Conservation (phyloP, 2,797 vertebrate genomes). For the Falco berigora region DNA sequence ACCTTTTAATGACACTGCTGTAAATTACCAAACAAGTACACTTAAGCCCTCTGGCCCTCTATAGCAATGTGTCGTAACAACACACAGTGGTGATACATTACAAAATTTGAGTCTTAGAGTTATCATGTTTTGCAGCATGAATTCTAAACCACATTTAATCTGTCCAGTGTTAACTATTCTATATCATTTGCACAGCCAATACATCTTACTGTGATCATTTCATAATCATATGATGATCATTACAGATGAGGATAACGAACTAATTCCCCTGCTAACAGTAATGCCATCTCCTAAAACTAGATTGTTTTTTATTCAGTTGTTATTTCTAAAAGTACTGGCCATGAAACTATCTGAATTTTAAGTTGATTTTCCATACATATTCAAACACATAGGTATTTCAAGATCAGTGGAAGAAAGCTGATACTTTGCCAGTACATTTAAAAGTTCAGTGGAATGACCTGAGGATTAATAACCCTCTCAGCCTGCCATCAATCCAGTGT, state of each 20-base stretch:
- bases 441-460: background rate
- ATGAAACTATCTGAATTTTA: background rate
- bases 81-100: accelerated
- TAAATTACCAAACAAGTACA: background rate
- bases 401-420: background rate
- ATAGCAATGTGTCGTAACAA: background rate
- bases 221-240: background rate
- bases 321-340: background rate
- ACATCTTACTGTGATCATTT: background rate
- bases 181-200: background rate
- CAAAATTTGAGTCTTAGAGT: background rate
- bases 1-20: background rate
- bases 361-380: background rate
- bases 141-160: background rate
- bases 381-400: background rate
- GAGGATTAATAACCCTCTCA: background rate
- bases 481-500: background rate
- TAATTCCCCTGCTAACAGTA: background rate
- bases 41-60: background rate
- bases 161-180: background rate
- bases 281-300: background rate
- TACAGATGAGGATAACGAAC: background rate
- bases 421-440: background rate
- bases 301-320: background rate
- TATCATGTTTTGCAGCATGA: background rate